phyloP scores from a whole-genome alignment of 2,113 vertebrate species.

The Tylochromis polylepis region DNA sequence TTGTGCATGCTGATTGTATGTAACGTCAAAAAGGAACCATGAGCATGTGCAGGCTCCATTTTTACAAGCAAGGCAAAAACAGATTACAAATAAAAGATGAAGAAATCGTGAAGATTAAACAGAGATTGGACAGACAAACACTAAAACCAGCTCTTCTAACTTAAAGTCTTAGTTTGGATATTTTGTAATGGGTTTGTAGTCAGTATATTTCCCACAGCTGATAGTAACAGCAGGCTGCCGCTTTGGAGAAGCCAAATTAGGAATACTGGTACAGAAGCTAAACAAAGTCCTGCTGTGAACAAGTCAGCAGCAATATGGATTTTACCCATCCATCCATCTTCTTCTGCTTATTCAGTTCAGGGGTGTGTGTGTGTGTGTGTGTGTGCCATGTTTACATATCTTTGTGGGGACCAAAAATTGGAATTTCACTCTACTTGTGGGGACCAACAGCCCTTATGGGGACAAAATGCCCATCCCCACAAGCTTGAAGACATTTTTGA shows the following conservation, averaged over 20 bases:
- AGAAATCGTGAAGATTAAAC: not conserved
- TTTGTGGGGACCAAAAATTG: not conserved
- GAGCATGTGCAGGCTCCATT: not conserved
- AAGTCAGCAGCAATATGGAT: not conserved
- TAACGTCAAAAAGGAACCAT: not conserved
- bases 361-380: not conserved
- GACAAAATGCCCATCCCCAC: not conserved
- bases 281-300: not conserved
- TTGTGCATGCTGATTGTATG: not conserved
- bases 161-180: not conserved
- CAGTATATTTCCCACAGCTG: not conserved
- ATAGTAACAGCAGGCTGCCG: rapidly evolving
- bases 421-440: not conserved
- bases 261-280: not conserved
- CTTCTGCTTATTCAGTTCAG: not conserved
- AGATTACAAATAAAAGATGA: not conserved
- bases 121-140: not conserved
- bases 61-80: not conserved
- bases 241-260: not conserved
- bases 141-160: rapidly evolving
- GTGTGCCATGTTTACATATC: not conserved
- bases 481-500: not conserved
- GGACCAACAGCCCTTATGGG: not conserved
- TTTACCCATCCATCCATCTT: rapidly evolving
- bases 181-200: not conserved